Base-by-base conservation (phyloP, 2,113 vertebrate genomes). In the Saguinus imperator region DNA sequence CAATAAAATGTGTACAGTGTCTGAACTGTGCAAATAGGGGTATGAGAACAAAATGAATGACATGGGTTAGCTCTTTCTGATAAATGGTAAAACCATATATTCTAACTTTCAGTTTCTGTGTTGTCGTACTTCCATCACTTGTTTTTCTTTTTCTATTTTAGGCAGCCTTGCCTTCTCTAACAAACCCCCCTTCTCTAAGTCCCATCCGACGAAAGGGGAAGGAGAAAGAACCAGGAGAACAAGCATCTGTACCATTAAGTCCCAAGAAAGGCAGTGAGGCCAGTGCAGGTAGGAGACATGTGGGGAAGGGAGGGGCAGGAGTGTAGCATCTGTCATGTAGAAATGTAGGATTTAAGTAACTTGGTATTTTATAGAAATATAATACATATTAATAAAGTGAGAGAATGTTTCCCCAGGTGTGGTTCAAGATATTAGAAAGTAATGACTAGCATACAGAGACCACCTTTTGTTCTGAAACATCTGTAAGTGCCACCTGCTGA, bases 191-290 rank as follows among this genome's bases (percentile, higher is more conserved):
- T 23, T 99, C 99, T 66, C 98, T 99, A 79, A 99, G 99, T 96
- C 99, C 99, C 0, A 99, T 99, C 93, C 99, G 99, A 64, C 98
- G 99, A 64, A 99, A 99, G 94, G 99, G 99, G 40, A 99, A 99
- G 94, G 99, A 99, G 81, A 99, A 99, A 85, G 99, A 99, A 6
- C 61, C 96, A 0, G 98, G 89, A 0, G 99, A 99, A 57, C 98
- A 99, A 64, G 96, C 98, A 0, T 95, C 98, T 45, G 99, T 98
- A 8, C 99, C 99, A 0, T 98, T 99, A 99, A 99, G 99, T 94
- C 99, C 99, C 93, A 99, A 99, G 98, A 99, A 99, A 96, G 98
- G 98, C 75, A 98, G 93, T 5, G 99, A 99, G 83, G 81, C 98
- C 25, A 99, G 98, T 97, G 97, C 99, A 97, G 99, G 99, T 99